Conservation (phyloP, 2,113 vertebrate genomes). For the Bothrops jararaca region DNA sequence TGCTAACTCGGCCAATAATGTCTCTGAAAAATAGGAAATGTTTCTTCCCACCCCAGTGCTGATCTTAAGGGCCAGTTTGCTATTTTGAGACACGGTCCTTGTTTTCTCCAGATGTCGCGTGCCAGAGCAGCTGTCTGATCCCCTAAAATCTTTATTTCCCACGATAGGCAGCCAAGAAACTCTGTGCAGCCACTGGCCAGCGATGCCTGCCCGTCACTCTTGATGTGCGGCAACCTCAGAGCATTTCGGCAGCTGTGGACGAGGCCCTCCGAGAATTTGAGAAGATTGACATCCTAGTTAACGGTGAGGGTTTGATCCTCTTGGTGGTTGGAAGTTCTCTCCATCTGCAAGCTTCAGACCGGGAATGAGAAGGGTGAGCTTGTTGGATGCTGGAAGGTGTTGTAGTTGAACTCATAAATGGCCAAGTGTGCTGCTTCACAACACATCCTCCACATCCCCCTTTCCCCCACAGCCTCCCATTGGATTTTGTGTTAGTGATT, state of each 20-base stretch:
- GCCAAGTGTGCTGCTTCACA: background rate
- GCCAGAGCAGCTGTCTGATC: background rate
- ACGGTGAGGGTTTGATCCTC: conserved; percentile 73
- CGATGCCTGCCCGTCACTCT: conserved; percentile 81
- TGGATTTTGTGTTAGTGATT: background rate
- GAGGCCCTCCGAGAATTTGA: conserved; percentile 78
- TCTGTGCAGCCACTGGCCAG: conserved; percentile 77
- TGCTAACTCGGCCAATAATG: background rate
- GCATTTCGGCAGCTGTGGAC: conserved; percentile 77
- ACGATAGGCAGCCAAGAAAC: conserved; percentile 82
- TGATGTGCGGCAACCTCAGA: conserved; percentile 83
- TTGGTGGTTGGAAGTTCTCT: rapidly evolving
- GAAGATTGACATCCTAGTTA: conserved; percentile 88
- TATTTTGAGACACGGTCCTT: background rate
- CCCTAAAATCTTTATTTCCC: background rate
- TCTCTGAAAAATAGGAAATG: background rate
- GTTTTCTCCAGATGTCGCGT: too few relatives aligned
- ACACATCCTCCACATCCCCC: background rate
- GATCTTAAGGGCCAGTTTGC: background rate
- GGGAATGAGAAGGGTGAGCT: background rate
- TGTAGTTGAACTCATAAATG: background rate
- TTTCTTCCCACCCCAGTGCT: background rate
- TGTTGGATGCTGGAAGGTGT: background rate
- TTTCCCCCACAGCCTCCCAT: background rate
- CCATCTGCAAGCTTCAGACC: background rate